Evolutionary conservation across 1,140 invertebrate genomes (phyloP).

Genomic region (Carposina sasakii): DNA sequence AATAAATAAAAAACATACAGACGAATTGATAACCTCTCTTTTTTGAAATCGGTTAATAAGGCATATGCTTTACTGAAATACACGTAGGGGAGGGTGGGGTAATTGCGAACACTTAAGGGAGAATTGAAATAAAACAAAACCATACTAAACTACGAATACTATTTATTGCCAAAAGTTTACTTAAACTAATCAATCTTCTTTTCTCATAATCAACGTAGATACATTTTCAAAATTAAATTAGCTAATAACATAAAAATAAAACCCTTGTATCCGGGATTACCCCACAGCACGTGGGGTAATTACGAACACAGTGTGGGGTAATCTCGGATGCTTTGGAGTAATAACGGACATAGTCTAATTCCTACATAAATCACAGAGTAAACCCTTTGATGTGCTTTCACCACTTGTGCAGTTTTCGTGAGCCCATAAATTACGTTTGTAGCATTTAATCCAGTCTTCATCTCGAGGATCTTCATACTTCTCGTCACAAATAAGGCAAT

Average conservation of each 20-base stretch:
- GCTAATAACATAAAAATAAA: constrained; percentile 21
- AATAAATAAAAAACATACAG: too few species aligned
- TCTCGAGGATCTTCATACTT: constrained; percentile 9
- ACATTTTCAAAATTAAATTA: constrained; percentile 17
- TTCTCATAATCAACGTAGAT: constrained; percentile 18
- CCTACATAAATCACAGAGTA: constrained; percentile 25
- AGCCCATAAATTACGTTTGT: constrained; percentile 22
- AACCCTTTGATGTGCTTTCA: constrained; percentile 19
- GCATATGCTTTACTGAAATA: too few species aligned
- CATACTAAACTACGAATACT: too few species aligned
- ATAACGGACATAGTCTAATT: constrained; percentile 20
- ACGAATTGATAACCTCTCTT: too few species aligned
- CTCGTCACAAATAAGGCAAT: too few species aligned
- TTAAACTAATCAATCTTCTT: constrained; percentile 24
- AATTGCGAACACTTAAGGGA: too few species aligned
- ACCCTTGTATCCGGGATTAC: constrained; percentile 21
- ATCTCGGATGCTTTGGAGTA: too few species aligned
- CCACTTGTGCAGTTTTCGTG: constrained; percentile 24
- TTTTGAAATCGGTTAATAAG: too few species aligned
- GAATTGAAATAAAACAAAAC: too few species aligned
- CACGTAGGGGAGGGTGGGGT: too few species aligned
- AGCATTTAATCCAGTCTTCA: constrained; percentile 20
- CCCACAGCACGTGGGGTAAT: constrained; percentile 15
- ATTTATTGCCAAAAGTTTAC: constrained; percentile 22
- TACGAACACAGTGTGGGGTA: constrained; percentile 17